A percentile compares a stretch with the other conserved stretches of the same genome.
Evolutionary conservation across 2,113 vertebrate species (phyloP).

Genomic region (Vulpes ferrilata): DNA sequence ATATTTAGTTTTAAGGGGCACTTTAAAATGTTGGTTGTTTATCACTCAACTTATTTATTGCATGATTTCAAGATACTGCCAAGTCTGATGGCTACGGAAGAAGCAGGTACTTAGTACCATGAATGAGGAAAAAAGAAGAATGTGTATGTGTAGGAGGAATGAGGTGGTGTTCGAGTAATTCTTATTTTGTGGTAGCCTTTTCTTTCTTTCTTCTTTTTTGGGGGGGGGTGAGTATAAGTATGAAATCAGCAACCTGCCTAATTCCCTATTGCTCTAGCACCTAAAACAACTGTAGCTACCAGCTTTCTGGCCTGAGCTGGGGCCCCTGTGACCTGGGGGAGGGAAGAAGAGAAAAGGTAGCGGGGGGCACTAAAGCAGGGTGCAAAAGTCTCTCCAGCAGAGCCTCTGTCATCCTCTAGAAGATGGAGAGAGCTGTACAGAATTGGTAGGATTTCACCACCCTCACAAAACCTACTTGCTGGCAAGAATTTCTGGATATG

Average conservation of each 20-base stretch:
- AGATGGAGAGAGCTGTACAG: background rate
- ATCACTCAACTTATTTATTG: conserved; percentile 6
- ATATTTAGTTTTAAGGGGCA: conserved; percentile 46
- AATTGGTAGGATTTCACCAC: background rate
- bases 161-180: accelerated
- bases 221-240: background rate
- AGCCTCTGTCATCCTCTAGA: background rate
- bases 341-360: background rate
- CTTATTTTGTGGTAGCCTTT: background rate
- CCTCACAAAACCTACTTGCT: background rate
- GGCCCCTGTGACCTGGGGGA: background rate
- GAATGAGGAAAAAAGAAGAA: background rate
- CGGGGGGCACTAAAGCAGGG: too few species aligned
- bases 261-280: conserved; percentile 11
- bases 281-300: background rate
- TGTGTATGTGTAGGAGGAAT: accelerated
- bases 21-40: conserved; percentile 58
- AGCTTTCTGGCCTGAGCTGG: background rate
- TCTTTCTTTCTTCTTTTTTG: background rate
- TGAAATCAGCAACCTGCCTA: conserved; percentile 34
- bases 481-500: background rate
- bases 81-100: background rate
- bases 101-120: background rate
- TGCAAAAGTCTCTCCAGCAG: accelerated
- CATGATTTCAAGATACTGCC: background rate